Percentiles rank a stretch among this genome's conserved stretches.
Evolutionary conservation across 1,140 invertebrate species (phyloP).

Genomic region (Hypothenemus hampei): DNA sequence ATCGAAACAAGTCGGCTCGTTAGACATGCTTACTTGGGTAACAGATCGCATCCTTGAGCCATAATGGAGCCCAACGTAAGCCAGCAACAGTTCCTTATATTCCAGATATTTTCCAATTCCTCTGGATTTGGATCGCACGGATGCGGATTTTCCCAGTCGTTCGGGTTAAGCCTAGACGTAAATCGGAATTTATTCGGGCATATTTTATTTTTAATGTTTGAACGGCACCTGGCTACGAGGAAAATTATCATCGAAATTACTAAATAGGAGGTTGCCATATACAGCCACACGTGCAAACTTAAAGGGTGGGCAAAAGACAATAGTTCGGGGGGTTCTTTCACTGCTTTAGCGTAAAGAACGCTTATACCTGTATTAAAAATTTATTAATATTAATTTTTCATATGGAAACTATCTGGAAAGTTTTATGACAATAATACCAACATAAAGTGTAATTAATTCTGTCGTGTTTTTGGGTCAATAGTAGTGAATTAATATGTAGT

Average conservation of each 20-base stretch:
- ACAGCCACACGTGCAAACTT: slow-evolving; percentile 88
- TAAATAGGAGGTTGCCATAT: slow-evolving; percentile 83
- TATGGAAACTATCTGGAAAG: not conserved
- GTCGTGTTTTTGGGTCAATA: too few species aligned
- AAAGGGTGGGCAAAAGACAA: slow-evolving; percentile 86
- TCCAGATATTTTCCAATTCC: slow-evolving; percentile 73
- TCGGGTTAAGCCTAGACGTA: slow-evolving; percentile 65
- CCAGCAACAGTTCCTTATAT: slow-evolving; percentile 70
- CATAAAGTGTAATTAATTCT: too few species aligned
- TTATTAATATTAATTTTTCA: not conserved
- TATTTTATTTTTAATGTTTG: not conserved
- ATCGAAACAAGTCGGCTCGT: not conserved
- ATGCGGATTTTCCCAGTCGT: slow-evolving; percentile 85
- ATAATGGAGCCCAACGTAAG: slow-evolving; percentile 74
- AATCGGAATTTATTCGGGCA: not conserved
- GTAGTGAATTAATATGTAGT: too few species aligned
- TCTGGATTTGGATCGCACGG: slow-evolving; percentile 76
- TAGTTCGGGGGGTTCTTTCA: slow-evolving; percentile 64
- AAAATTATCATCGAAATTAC: slow-evolving; percentile 82
- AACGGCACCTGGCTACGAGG: slow-evolving; percentile 67
- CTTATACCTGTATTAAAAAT: slow-evolving; percentile 58
- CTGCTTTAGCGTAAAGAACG: slow-evolving; percentile 71
- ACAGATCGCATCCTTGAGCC: slow-evolving; percentile 73
- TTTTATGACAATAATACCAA: not conserved
- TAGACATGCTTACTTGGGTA: slow-evolving; percentile 69